A percentile compares a stretch with the other conserved stretches of the same genome.
Evolutionary conservation across 2,888 invertebrate genomes (phyloP).

Genomic region (Spicauda simplicius): DNA sequence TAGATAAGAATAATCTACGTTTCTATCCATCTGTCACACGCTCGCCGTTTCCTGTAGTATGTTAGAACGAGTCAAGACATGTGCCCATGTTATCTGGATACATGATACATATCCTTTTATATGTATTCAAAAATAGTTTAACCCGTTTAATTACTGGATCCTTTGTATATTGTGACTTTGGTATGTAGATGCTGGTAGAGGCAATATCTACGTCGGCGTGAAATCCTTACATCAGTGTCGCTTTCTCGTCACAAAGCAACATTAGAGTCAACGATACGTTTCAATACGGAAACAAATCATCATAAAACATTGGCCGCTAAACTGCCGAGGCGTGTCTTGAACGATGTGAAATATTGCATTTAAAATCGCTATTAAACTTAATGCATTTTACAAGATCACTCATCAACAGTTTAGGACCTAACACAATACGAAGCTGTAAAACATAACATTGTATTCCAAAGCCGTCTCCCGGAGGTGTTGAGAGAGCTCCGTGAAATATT

Average conservation of each 20-base stretch:
- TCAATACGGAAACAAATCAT: slow-evolving; percentile 81
- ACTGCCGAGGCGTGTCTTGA: slow-evolving; percentile 70
- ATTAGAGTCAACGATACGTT: slow-evolving; percentile 55
- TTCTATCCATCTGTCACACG: slow-evolving; percentile 33
- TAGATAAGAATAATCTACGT: slow-evolving; percentile 9
- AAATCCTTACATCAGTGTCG: slow-evolving; percentile 58
- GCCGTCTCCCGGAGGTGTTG: slow-evolving; percentile 76
- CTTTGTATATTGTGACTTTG: too few relatives aligned
- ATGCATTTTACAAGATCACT: slow-evolving; percentile 80
- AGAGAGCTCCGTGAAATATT: slow-evolving; percentile 82
- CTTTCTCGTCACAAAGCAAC: slow-evolving; percentile 57
- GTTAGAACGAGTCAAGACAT: slow-evolving; percentile 48
- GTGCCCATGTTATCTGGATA: slow-evolving; percentile 18
- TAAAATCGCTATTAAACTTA: slow-evolving; percentile 80
- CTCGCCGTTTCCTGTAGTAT: slow-evolving; percentile 46
- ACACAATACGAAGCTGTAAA: slow-evolving; percentile 80
- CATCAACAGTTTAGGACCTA: slow-evolving; percentile 82
- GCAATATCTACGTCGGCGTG: slow-evolving; percentile 34
- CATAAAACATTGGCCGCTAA: slow-evolving; percentile 78
- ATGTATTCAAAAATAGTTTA: too few relatives aligned
- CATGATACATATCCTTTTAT: too few relatives aligned
- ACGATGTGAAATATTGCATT: slow-evolving; percentile 82
- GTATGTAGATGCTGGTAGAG: neutral
- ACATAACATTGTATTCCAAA: slow-evolving; percentile 77
- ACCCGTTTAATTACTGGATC: neutral